These are phyloP conservation scores for Orthonyx spaldingii DNA, from an alignment of 2,113 vertebrate genomes.

Conservation along the genomic window DNA sequence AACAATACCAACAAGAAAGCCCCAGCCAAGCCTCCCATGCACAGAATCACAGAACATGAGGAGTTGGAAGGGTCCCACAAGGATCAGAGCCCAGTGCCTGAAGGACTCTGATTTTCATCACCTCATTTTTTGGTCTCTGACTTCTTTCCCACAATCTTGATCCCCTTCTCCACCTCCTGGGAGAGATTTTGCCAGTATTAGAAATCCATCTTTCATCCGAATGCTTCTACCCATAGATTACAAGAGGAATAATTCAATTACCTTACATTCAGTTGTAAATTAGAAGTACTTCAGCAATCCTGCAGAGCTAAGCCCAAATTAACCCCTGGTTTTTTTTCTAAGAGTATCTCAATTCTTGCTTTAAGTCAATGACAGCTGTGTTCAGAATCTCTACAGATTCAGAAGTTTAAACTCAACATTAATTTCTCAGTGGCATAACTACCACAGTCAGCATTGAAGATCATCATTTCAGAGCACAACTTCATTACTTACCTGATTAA, in stretches of 20 bases:
- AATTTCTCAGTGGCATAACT: not conserved
- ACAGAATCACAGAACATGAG: not conserved
- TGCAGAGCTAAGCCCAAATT: not conserved
- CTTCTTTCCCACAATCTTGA: not conserved
- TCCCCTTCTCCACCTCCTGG: not conserved
- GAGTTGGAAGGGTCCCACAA: not conserved
- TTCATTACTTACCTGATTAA: not conserved
- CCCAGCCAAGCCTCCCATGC: not conserved
- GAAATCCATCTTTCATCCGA: not conserved
- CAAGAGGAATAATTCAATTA: not conserved
- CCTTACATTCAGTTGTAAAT: not conserved
- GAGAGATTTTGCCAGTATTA: not conserved
- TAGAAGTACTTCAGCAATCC: not conserved
- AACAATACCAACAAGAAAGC: not conserved
- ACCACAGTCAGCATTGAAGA: not conserved
- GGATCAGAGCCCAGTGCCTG: not conserved
- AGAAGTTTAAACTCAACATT: not conserved
- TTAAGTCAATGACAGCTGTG: not conserved
- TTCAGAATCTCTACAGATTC: not conserved
- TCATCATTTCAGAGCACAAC: not conserved
- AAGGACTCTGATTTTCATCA: not conserved
- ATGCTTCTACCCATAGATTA: not conserved
- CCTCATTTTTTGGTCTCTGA: not conserved
- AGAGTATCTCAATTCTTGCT: not conserved
- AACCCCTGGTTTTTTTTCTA: accelerated